A percentile compares a stretch with the other conserved stretches of the same genome.
Conservation (phyloP, 2,888 invertebrate genomes). For the Vesta saturnalis region DNA sequence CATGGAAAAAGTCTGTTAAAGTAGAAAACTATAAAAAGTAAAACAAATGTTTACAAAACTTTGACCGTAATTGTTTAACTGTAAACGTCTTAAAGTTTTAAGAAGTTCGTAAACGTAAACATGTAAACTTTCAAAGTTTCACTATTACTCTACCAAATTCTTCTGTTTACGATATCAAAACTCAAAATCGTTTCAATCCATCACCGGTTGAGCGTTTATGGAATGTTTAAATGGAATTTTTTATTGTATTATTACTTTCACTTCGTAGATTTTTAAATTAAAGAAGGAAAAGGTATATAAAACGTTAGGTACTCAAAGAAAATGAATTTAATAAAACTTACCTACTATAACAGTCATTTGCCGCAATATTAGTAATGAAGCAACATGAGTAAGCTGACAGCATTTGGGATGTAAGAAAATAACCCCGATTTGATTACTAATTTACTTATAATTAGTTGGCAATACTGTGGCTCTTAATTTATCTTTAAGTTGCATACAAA, state of each 20-base stretch:
- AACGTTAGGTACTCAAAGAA: too few relatives aligned
- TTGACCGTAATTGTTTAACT: not conserved
- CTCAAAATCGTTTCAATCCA: not conserved
- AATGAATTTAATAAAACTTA: too few relatives aligned
- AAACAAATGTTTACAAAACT: not conserved
- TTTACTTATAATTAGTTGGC: slow-evolving; percentile 50
- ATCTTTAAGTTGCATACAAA: slow-evolving; percentile 43
- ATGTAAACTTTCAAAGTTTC: not conserved
- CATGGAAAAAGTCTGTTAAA: not conserved
- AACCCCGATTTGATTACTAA: slow-evolving; percentile 44
- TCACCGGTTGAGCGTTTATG: not conserved
- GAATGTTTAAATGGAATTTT: too few relatives aligned
- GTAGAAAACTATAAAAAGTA: too few relatives aligned
- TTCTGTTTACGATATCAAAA: not conserved
- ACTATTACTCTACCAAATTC: too few relatives aligned
- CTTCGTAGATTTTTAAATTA: too few relatives aligned
- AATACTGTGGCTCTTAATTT: slow-evolving; percentile 50
- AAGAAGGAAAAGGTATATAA: too few relatives aligned
- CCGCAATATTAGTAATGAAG: not conserved
- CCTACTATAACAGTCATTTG: too few relatives aligned
- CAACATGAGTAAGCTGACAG: not conserved
- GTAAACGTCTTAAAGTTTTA: not conserved
- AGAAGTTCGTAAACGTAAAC: not conserved
- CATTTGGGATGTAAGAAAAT: slow-evolving; percentile 28
- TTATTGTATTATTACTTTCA: too few relatives aligned